Evolutionary conservation across 1,140 invertebrate genomes (phyloP).

Genomic region (Ctenoplectra terminalis): DNA sequence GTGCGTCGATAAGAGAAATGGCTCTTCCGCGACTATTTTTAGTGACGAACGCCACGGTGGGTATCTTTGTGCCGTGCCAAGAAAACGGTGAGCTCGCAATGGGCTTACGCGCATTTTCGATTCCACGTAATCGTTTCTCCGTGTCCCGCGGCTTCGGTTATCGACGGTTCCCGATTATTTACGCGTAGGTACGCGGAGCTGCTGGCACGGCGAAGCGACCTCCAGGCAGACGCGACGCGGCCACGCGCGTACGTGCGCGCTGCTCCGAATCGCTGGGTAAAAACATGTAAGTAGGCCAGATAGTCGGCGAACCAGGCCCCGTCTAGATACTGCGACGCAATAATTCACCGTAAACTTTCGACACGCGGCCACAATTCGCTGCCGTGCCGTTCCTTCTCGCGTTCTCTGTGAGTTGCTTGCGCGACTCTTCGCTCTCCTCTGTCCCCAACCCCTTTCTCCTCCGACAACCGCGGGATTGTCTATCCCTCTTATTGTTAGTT

Average conservation of each 20-base stretch:
- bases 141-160: slow-evolving; percentile 20
- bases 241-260: slow-evolving; percentile 29
- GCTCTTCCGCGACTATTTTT: slow-evolving; percentile 32
- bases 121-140: slow-evolving; percentile 31
- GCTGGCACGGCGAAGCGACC: not conserved
- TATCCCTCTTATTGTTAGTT: not conserved
- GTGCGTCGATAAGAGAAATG: slow-evolving; percentile 18
- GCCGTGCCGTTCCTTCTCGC: slow-evolving; percentile 35
- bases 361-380: slow-evolving; percentile 70
- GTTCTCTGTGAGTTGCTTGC: slow-evolving; percentile 24
- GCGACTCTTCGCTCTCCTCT: slow-evolving; percentile 3
- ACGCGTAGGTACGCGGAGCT: slow-evolving; percentile 40
- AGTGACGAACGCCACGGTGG: slow-evolving; percentile 6
- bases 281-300: slow-evolving; percentile 77
- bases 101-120: slow-evolving; percentile 53
- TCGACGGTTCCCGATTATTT: slow-evolving; percentile 48
- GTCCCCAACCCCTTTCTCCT: slow-evolving; percentile 9
- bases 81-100: slow-evolving; percentile 43
- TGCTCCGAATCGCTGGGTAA: slow-evolving; percentile 65
- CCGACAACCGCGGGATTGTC: slow-evolving; percentile 17
- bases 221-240: slow-evolving; percentile 31
- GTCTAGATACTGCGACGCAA: slow-evolving; percentile 74
- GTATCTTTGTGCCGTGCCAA: slow-evolving; percentile 9
- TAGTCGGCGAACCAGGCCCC: slow-evolving; percentile 65
- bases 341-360: slow-evolving; percentile 76